phyloP scores from a whole-genome alignment of 2,888 invertebrate species.

The Eupithecia centaureata region DNA sequence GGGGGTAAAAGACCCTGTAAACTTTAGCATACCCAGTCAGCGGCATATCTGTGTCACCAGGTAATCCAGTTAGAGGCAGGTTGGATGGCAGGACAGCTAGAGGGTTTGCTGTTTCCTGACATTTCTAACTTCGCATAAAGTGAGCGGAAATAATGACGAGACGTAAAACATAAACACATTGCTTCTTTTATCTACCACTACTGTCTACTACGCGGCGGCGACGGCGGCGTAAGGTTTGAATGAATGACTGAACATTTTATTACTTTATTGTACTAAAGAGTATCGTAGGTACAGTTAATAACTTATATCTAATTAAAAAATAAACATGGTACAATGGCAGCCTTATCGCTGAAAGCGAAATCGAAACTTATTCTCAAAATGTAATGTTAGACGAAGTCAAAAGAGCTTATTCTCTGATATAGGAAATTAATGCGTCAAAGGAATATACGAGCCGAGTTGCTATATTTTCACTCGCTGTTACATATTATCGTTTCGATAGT shows the following conservation, averaged over 20 bases:
- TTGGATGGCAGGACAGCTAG: slow-evolving; percentile 61
- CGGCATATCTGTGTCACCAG: slow-evolving; percentile 39
- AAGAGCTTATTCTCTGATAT: slow-evolving; percentile 38
- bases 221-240: too few relatives aligned
- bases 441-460: slow-evolving; percentile 29
- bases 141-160: neutral
- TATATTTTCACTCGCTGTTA: slow-evolving; percentile 35
- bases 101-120: slow-evolving; percentile 59
- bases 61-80: slow-evolving; percentile 67
- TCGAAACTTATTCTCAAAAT: neutral
- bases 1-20: neutral
- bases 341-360: too few relatives aligned
- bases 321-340: too few relatives aligned
- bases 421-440: slow-evolving; percentile 37
- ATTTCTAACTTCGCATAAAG: slow-evolving; percentile 53
- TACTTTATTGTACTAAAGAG: too few relatives aligned
- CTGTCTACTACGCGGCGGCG: too few relatives aligned
- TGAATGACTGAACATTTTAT: too few relatives aligned
- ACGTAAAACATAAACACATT: neutral
- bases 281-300: too few relatives aligned
- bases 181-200: neutral
- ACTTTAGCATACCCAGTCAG: slow-evolving; percentile 45
- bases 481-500: slow-evolving; percentile 38
- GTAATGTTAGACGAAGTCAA: slow-evolving; percentile 30
- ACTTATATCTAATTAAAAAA: too few relatives aligned